phyloP scores from a whole-genome alignment of 2,113 vertebrate species.

The Merops nubicus region DNA sequence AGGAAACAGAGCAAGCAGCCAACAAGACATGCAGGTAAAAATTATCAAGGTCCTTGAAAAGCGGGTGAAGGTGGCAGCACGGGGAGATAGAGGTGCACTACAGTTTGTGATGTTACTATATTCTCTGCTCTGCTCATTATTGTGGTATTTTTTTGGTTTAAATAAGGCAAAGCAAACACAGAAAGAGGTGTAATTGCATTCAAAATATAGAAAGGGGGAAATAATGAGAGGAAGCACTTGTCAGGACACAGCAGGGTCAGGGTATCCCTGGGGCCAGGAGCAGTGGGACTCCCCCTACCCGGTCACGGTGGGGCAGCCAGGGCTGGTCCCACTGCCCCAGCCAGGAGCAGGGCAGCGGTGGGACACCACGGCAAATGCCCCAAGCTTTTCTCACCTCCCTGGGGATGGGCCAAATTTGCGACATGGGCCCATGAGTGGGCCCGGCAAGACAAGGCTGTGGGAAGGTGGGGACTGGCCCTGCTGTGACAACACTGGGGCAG shows the following conservation, averaged over 20 bases:
- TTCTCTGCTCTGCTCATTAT: neutral
- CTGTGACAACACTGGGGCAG: neutral
- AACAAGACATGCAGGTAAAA: neutral
- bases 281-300: fast-evolving
- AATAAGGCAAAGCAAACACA: neutral
- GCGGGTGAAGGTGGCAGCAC: neutral
- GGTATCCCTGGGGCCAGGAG: fast-evolving
- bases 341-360: neutral
- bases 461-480: fast-evolving
- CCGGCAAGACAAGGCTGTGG: neutral
- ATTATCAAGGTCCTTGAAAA: neutral
- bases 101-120: neutral
- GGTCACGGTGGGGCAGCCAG: too few species aligned
- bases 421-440: fast-evolving
- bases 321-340: too few species aligned
- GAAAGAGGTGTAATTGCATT: neutral
- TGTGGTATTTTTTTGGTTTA: neutral
- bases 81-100: neutral
- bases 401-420: fast-evolving
- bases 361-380: too few species aligned
- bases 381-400: fast-evolving
- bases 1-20: fast-evolving
- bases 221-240: neutral
- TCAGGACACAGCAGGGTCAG: neutral
- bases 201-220: neutral